Evolutionary conservation across 2,888 invertebrate species (phyloP).

Genomic region (Agrochola circellaris): DNA sequence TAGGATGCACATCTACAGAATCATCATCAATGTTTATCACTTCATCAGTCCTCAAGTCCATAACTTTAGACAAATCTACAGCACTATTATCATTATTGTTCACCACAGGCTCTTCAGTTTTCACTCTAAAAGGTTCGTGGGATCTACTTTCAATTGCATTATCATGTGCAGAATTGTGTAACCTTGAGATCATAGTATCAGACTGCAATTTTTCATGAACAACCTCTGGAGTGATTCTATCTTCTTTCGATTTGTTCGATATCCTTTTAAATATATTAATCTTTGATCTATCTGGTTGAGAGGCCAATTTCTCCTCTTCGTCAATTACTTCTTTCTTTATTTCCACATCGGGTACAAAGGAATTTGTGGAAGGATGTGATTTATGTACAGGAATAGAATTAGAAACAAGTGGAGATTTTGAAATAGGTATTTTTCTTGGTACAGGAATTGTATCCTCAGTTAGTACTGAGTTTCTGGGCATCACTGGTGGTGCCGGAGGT

Average conservation of each 20-base stretch:
- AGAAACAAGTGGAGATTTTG: constrained; percentile 86
- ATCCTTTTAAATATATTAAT: constrained; percentile 97
- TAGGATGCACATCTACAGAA: constrained; percentile 81
- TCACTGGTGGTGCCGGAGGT: constrained; percentile 59
- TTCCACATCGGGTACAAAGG: constrained; percentile 82
- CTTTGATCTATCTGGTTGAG: constrained; percentile 96
- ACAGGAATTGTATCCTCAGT: constrained; percentile 87
- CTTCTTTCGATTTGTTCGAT: constrained; percentile 93
- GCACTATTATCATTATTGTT: constrained; percentile 89
- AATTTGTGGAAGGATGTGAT: constrained; percentile 75
- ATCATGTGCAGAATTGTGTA: constrained; percentile 82
- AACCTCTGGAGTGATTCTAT: constrained; percentile 87
- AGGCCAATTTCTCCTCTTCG: constrained; percentile 92
- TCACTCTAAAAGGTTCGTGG: constrained; percentile 79
- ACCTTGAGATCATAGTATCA: constrained; percentile 86
- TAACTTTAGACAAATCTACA: constrained; percentile 88
- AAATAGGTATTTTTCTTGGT: constrained; percentile 88
- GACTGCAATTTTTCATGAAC: constrained; percentile 83
- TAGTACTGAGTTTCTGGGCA: constrained; percentile 70
- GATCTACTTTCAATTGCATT: constrained; percentile 77
- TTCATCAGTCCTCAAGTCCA: constrained; percentile 88
- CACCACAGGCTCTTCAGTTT: constrained; percentile 84
- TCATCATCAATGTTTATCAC: constrained; percentile 89
- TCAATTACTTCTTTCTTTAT: constrained; percentile 89
- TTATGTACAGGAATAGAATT: constrained; percentile 82